A percentile compares a stretch with the other conserved stretches of the same genome.
phyloP scores from a whole-genome alignment of 2,888 invertebrate species.

The Euplagia quadripunctaria region DNA sequence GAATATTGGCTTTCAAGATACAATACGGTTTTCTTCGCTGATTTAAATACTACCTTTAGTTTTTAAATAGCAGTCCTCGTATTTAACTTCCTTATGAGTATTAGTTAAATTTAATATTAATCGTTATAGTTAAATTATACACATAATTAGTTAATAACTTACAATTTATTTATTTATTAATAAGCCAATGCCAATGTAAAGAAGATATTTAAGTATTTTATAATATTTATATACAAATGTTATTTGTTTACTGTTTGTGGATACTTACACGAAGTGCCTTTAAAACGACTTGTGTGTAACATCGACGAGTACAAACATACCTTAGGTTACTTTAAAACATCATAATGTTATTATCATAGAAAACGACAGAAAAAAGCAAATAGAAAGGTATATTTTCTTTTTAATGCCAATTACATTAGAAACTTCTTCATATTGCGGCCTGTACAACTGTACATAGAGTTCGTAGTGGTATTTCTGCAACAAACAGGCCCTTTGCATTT shows the following conservation, averaged over 20 bases:
- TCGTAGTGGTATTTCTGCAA: not conserved
- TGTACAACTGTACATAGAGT: not conserved
- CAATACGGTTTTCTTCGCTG: not conserved
- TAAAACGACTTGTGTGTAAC: slow-evolving; percentile 24
- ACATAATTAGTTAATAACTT: not conserved
- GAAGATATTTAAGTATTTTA: slow-evolving; percentile 36
- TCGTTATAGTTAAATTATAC: not conserved
- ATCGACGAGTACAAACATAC: slow-evolving; percentile 45
- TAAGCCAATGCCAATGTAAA: slow-evolving; percentile 18
- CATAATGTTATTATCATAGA: not conserved
- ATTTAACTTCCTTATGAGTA: not conserved
- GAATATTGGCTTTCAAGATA: not conserved
- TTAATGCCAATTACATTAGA: not conserved
- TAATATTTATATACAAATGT: slow-evolving; percentile 24
- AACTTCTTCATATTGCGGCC: not conserved
- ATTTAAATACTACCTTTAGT: not conserved
- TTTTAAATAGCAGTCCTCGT: too few species aligned
- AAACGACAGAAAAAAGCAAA: not conserved
- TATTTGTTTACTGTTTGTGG: slow-evolving; percentile 26
- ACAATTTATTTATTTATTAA: slow-evolving; percentile 8
- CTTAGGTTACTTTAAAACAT: slow-evolving; percentile 34
- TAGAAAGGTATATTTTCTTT: not conserved
- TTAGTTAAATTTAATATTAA: not conserved
- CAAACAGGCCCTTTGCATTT: not conserved
- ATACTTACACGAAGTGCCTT: slow-evolving; percentile 41